These are phyloP conservation scores for Ploceus nigricollis DNA, from an alignment of 2,113 vertebrate genomes.

Conservation along the genomic window DNA sequence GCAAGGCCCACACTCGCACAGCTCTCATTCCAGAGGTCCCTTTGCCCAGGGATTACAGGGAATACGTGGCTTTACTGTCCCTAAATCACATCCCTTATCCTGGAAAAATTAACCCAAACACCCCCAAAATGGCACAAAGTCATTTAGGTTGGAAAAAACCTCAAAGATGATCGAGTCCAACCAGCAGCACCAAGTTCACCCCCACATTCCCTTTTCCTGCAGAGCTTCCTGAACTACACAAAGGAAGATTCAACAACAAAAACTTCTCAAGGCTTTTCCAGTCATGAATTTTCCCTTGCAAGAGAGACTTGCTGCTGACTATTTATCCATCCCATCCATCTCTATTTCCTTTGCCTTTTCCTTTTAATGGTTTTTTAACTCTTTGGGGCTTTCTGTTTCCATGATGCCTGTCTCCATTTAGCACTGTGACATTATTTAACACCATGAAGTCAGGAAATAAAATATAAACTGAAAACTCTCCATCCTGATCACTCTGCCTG, in stretches of 20 bases:
- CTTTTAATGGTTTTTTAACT: not conserved
- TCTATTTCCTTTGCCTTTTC: not conserved
- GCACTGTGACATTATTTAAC: not conserved
- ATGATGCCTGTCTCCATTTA: not conserved
- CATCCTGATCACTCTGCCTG: not conserved
- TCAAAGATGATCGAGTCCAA: rapidly evolving
- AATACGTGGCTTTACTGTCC: rapidly evolving
- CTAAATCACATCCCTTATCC: not conserved
- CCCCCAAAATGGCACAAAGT: not conserved
- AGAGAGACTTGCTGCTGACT: not conserved
- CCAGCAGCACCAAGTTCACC: not conserved
- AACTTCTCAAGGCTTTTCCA: not conserved
- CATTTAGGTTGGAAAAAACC: too few relatives aligned
- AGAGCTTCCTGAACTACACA: not conserved
- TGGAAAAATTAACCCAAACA: not conserved
- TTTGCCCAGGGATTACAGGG: not conserved
- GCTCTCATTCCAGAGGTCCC: not conserved
- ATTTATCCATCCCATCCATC: not conserved
- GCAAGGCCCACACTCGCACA: not conserved
- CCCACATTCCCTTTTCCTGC: not conserved
- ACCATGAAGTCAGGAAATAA: not conserved
- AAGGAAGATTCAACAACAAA: not conserved
- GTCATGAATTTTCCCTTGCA: not conserved
- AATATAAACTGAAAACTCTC: not conserved
- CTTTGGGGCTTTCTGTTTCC: not conserved